Conservation (phyloP, 2,888 invertebrate genomes). For the Pteria penguin region DNA sequence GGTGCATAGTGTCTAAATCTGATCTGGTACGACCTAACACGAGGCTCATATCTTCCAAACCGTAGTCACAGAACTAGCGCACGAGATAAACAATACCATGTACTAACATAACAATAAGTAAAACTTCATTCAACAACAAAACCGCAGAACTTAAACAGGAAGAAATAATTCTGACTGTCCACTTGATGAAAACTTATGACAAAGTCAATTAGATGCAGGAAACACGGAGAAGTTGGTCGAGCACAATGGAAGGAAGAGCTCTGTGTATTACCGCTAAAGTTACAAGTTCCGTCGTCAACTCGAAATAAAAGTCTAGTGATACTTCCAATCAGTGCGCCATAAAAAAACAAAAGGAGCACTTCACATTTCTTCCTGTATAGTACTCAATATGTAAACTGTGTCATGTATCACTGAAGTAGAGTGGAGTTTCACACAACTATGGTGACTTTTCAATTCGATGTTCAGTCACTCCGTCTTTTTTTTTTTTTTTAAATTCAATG, state of each 20-base stretch:
- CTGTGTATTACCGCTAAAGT: neutral
- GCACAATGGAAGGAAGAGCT: slow-evolving; percentile 16
- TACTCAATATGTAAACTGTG: neutral
- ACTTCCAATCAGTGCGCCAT: neutral
- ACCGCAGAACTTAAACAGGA: slow-evolving; percentile 11
- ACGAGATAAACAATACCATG: too few relatives aligned
- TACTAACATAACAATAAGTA: neutral
- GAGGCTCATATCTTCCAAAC: neutral
- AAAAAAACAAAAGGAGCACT: neutral
- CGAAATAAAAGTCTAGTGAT: neutral
- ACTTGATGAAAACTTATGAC: slow-evolving; percentile 5
- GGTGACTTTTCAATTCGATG: too few relatives aligned
- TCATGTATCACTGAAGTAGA: neutral
- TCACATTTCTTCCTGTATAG: neutral
- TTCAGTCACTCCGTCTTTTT: too few relatives aligned
- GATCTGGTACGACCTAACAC: neutral
- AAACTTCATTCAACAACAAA: neutral
- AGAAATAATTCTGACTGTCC: slow-evolving; percentile 10
- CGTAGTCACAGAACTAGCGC: too few relatives aligned
- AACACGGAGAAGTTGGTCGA: neutral
- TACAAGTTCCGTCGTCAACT: neutral
- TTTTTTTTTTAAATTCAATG: too few relatives aligned
- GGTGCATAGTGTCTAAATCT: neutral
- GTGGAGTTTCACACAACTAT: too few relatives aligned
- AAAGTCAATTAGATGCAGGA: slow-evolving; percentile 25